These are phyloP conservation scores for Manis pentadactyla DNA, from an alignment of 2,797 vertebrate genomes.

Conservation along the genomic window DNA sequence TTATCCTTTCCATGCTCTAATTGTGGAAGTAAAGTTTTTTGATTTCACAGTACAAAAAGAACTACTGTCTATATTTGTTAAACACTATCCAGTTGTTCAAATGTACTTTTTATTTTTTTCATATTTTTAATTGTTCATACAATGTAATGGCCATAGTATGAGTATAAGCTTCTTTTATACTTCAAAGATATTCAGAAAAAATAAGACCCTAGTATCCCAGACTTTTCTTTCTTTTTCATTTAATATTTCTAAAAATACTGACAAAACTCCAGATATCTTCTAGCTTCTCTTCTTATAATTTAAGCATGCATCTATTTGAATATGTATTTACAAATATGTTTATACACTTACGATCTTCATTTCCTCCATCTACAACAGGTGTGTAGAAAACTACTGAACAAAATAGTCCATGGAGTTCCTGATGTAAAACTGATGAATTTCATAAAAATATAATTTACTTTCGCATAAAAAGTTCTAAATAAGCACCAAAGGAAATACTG, in stretches of 20 bases:
- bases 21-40: not conserved
- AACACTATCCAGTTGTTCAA: not conserved
- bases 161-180: not conserved
- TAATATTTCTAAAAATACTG: conserved; percentile 11
- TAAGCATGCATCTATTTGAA: not conserved
- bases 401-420: no score
- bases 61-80: conserved; percentile 7
- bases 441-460: no score
- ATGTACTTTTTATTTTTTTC: not conserved
- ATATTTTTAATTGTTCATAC: not conserved
- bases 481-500: no score
- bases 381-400: no score
- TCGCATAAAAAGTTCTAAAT: no score
- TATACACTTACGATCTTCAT: no score
- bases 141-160: not conserved
- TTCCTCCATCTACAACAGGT: no score
- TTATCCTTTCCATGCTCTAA: not conserved
- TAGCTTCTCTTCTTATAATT: not conserved
- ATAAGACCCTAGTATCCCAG: not conserved
- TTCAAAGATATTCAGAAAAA: conserved; percentile 1
- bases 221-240: not conserved
- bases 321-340: not conserved
- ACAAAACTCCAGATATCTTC: not conserved
- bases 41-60: not conserved
- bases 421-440: no score